Conservation (phyloP, 2,888 invertebrate species). For the Acholoe squamosa region DNA sequence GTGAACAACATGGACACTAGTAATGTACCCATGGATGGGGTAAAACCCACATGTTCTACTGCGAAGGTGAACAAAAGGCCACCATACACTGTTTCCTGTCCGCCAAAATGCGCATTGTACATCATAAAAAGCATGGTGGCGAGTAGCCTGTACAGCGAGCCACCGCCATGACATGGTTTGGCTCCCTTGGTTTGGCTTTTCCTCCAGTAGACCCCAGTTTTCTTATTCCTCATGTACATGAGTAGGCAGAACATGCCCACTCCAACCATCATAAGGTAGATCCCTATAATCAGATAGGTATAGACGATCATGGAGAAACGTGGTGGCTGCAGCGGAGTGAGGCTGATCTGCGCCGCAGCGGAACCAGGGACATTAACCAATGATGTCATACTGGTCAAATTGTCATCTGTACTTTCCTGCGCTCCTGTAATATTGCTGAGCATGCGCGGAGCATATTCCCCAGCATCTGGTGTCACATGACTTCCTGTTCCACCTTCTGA, state of each 20-base stretch:
- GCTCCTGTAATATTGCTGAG: background rate
- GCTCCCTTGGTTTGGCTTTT: background rate
- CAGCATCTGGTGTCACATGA: background rate
- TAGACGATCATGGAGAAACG: constrained; percentile 5
- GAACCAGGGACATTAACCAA: background rate
- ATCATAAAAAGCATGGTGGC: constrained; percentile 50
- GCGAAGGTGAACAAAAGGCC: constrained; percentile 61
- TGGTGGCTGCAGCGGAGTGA: background rate
- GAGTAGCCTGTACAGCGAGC: constrained; percentile 4
- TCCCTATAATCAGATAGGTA: constrained; percentile 52
- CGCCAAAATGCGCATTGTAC: constrained; percentile 44
- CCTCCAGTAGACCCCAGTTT: background rate
- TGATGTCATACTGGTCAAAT: background rate
- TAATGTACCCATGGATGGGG: background rate
- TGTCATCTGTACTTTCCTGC: background rate
- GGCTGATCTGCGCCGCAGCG: background rate
- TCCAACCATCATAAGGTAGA: constrained; percentile 43
- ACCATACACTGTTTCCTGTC: constrained; percentile 54
- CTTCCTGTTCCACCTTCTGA: background rate
- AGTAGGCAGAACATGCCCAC: constrained; percentile 5
- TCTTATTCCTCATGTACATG: constrained; percentile 20
- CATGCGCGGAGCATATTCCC: background rate
- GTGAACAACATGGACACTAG: constrained; percentile 56
- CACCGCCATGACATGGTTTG: background rate
- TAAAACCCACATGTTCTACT: constrained; percentile 29